Evolutionary conservation across 2,888 invertebrate species (phyloP).

Genomic region (Orgyia antiqua): DNA sequence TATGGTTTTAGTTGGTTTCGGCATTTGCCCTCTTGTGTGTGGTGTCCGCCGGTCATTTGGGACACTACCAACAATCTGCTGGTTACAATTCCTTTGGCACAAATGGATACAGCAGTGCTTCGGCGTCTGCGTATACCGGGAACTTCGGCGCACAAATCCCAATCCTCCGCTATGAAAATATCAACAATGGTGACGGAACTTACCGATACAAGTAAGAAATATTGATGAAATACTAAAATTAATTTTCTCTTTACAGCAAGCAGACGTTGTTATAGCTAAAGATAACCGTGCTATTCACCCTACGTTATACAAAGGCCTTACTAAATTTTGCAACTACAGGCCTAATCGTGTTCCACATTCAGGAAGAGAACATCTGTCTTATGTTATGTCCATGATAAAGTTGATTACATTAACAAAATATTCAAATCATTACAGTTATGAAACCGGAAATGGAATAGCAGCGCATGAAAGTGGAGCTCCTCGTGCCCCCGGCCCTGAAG

Average conservation of each 20-base stretch:
- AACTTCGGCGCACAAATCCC: conserved; percentile 65
- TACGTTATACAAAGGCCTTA: too few species aligned
- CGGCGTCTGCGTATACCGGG: conserved; percentile 26
- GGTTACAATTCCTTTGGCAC: conserved; percentile 30
- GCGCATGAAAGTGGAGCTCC: conserved; percentile 75
- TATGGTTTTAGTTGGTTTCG: conserved; percentile 31
- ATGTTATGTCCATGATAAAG: not conserved
- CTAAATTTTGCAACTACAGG: too few species aligned
- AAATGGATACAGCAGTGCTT: conserved; percentile 23
- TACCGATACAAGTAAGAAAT: conserved; percentile 79
- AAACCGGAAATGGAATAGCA: conserved; percentile 80
- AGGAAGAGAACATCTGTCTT: too few species aligned
- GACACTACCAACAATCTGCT: conserved; percentile 16
- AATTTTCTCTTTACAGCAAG: too few species aligned
- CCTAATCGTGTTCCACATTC: too few species aligned
- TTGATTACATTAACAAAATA: too few species aligned
- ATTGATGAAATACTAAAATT: too few species aligned
- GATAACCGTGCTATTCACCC: too few species aligned
- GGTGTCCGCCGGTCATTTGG: conserved; percentile 37
- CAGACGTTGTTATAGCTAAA: too few species aligned
- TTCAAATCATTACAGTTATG: conserved; percentile 51
- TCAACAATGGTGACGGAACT: conserved; percentile 79
- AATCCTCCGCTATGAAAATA: conserved; percentile 77
- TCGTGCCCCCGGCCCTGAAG: conserved; percentile 68
- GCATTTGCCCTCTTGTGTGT: conserved; percentile 30